A percentile compares a stretch with the other conserved stretches of the same genome.
Evolutionary conservation across 2,797 vertebrate genomes (phyloP).

Genomic region (Micromesistius poutassou): DNA sequence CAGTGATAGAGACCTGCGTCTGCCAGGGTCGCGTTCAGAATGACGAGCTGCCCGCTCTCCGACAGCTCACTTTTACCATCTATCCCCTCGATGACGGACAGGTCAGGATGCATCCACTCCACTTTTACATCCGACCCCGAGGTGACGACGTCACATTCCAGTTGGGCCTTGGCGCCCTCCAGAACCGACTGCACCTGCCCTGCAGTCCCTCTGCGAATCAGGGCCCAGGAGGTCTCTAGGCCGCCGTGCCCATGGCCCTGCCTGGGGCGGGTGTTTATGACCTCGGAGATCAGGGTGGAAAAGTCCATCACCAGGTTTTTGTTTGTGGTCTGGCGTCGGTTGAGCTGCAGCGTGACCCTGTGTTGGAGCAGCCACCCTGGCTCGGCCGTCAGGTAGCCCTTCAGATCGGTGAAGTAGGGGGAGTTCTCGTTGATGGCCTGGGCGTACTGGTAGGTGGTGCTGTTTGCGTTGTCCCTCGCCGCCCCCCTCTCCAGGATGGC

Average conservation of each 20-base stretch:
- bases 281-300: slow-evolving; percentile 66
- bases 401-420: slow-evolving; percentile 79
- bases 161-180: slow-evolving; percentile 64
- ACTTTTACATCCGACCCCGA: slow-evolving; percentile 60
- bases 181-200: slow-evolving; percentile 62
- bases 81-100: slow-evolving; percentile 61
- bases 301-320: slow-evolving; percentile 79
- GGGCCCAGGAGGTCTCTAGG: slow-evolving; percentile 62
- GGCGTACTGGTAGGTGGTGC: slow-evolving; percentile 70
- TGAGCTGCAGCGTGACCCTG: slow-evolving; percentile 73
- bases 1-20: slow-evolving; percentile 79
- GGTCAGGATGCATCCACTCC: slow-evolving; percentile 78
- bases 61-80: slow-evolving; percentile 53
- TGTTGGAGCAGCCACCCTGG: slow-evolving; percentile 78
- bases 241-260: slow-evolving; percentile 33
- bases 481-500: slow-evolving; percentile 73
- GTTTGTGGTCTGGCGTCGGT: slow-evolving; percentile 74
- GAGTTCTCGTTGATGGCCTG: slow-evolving; percentile 72
- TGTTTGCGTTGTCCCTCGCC: slow-evolving; percentile 60
- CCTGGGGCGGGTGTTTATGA: slow-evolving; percentile 47
- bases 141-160: slow-evolving; percentile 65
- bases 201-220: slow-evolving; percentile 61
- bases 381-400: slow-evolving; percentile 74
- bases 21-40: slow-evolving; percentile 66
- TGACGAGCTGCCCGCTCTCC: slow-evolving; percentile 64